Percentiles rank a stretch among this genome's conserved stretches.
Evolutionary conservation across 2,797 vertebrate genomes (phyloP).

Genomic region (Enteromius paludinosus): DNA sequence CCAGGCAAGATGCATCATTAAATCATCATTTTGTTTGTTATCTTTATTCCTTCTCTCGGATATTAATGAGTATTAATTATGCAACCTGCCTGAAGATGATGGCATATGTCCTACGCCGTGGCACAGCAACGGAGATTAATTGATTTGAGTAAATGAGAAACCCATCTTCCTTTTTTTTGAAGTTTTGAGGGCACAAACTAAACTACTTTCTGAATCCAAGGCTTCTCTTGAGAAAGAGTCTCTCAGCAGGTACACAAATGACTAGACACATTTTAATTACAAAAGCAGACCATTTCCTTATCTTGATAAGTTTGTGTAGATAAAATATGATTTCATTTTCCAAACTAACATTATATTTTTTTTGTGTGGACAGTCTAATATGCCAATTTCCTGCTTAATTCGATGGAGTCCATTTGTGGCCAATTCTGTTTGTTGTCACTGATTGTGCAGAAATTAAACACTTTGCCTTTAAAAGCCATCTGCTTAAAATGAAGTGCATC

Average conservation of each 20-base stretch:
- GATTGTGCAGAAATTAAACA: not conserved
- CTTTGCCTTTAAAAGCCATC: not conserved
- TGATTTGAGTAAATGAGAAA: constrained; percentile 27
- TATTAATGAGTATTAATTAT: constrained; percentile 57
- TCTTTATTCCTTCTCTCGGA: constrained; percentile 52
- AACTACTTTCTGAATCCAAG: not conserved
- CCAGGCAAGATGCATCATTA: constrained; percentile 46
- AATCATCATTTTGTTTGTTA: constrained; percentile 57
- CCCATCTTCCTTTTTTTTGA: not conserved
- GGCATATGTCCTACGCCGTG: constrained; percentile 4
- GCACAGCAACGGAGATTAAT: constrained; percentile 23
- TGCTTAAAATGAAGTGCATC: not conserved
- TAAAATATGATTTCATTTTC: not conserved
- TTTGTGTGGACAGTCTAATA: not conserved
- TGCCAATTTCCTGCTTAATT: not conserved
- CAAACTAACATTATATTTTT: not conserved
- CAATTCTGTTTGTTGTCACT: not conserved
- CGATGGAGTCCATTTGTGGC: not conserved
- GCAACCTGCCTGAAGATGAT: constrained; percentile 47
- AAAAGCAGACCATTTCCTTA: not conserved
- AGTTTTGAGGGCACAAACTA: not conserved
- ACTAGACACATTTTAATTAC: not conserved
- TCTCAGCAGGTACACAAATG: not conserved
- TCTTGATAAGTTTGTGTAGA: not conserved
- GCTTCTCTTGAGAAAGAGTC: not conserved